Base-by-base conservation (phyloP, 2,888 invertebrate genomes). In the Mellilla xanthometata region DNA sequence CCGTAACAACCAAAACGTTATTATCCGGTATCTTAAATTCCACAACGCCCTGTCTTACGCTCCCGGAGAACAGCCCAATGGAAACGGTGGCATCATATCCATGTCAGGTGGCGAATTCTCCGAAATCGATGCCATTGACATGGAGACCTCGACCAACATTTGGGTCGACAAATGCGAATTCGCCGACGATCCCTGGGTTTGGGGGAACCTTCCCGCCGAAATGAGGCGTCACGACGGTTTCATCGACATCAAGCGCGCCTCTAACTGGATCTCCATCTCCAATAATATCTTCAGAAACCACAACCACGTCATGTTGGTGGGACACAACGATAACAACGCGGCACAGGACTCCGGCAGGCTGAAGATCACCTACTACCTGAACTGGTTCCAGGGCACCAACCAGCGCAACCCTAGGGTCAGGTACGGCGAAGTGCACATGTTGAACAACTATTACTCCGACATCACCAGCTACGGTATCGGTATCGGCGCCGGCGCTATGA, bases 381-480 rank as follows among this genome's bases (percentile, higher is more conserved):
- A 56, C 48, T 56, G 56, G 56, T 56, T 42, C 40, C 28, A 5
- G 8, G 54, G 54, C 0, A 39, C 35, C 12, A 10, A 1, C 4
- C 56, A 56, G 32, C 47, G 56, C 5, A 46, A 46, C 22, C 56
- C 56, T 0, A 43, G 42, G 10, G 52, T 56, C n/a, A 48, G 56
- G 24, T 52, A 8, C 6, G 56, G 52, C 8, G 24, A 43, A 8
- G 56, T 56, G 19, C 56, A 56, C 34, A 5, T 56, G 1, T 11
- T 52, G 0, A 56, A 56, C 46, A 56, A 56, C 36, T 22, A 54
- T 39, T 56, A 54, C 35, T 52, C 54, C 1, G 52, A 56, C 33
- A 15, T 50, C 0, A 26, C 0, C 0, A 11, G 1, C 4, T 56
- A 52, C 40, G 56, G 40, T 12, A 23, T 46, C 11, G 56, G 54